Evolutionary conservation across 2,888 invertebrate genomes (phyloP), one percentile per base, ranked within the genome.

Genomic region (Scaptomyza polygonia): DNA sequence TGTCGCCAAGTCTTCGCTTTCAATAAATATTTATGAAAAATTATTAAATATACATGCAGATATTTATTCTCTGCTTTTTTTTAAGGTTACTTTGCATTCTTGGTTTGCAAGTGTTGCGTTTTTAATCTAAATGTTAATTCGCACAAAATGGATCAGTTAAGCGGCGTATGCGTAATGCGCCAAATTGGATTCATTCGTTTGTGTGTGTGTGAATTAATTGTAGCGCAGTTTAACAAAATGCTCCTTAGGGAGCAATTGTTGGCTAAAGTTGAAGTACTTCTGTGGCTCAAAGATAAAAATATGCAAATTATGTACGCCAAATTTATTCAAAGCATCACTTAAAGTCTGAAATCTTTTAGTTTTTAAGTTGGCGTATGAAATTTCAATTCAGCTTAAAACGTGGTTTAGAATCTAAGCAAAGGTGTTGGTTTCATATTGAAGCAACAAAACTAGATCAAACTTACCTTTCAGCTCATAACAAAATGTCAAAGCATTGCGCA

Each of bases 21-120:
- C 68, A 68, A 87, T 87, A 86, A 82, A 82, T 87, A 82, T 82
- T 85, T 87, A 82, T 82, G 82, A 82, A 82, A 77, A 87, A 82
- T 82, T 87, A 67, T 70, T 69, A 53, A 56, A 53, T 48, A 39
- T 48, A 34, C 16, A 36, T 36, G 42, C 14, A 18, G 9, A 43
- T 40, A 48, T 42, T 21, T 18, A 42, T 57, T 1, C 9, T 34
- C 63, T n/a, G n/a, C n/a, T n/a, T n/a, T n/a, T n/a, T n/a, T n/a
- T n/a, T n/a, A n/a, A n/a, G 5, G 18, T 39, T 40, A 47, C 39
- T 66, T 75, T 63, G 67, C 48, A 65, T 74, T 70, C 52, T 48
- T 44, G 54, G 53, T 9, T 14, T 54, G 63, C n/a, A 49, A 52
- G 43, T 63, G 63, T 62, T 71, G 73, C 67, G 66, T 82, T 82